Evolutionary conservation across 2,113 vertebrate genomes (phyloP).

Genomic region (Syrrhaptes paradoxus): DNA sequence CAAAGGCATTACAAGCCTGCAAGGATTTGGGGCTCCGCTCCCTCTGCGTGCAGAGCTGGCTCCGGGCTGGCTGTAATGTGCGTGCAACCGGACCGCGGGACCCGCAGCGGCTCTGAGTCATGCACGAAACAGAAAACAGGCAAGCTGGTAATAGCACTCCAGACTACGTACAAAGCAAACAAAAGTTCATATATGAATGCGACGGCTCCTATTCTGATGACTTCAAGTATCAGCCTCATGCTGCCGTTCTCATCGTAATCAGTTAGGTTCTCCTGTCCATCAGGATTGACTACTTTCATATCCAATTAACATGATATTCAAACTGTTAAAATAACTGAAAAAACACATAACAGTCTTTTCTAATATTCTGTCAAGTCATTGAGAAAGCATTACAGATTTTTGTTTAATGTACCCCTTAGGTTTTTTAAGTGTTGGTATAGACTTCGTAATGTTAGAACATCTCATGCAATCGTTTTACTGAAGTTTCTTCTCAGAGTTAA

Average conservation of each 20-base stretch:
- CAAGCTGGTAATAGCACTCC: rapidly evolving
- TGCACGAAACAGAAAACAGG: rapidly evolving
- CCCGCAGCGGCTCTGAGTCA: background rate
- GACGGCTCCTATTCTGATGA: background rate
- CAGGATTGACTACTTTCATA: background rate
- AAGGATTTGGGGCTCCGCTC: background rate
- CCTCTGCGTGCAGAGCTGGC: rapidly evolving
- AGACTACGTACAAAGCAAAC: background rate
- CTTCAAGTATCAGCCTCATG: background rate
- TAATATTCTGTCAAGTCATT: background rate
- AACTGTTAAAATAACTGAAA: background rate
- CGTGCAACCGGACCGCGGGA: rapidly evolving
- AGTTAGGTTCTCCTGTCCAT: background rate
- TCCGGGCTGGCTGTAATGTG: background rate
- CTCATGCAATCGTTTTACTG: background rate
- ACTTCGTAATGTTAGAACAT: background rate
- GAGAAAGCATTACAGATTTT: background rate
- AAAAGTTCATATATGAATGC: rapidly evolving
- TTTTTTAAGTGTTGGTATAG: background rate
- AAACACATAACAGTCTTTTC: background rate
- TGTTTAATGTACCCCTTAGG: background rate
- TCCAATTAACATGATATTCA: background rate
- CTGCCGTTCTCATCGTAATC: background rate
- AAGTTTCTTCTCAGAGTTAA: background rate
- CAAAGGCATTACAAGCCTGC: background rate